Percentiles rank a stretch among this genome's conserved stretches.
Conservation (phyloP, 2,888 invertebrate species). For the Drosophila merina region DNA sequence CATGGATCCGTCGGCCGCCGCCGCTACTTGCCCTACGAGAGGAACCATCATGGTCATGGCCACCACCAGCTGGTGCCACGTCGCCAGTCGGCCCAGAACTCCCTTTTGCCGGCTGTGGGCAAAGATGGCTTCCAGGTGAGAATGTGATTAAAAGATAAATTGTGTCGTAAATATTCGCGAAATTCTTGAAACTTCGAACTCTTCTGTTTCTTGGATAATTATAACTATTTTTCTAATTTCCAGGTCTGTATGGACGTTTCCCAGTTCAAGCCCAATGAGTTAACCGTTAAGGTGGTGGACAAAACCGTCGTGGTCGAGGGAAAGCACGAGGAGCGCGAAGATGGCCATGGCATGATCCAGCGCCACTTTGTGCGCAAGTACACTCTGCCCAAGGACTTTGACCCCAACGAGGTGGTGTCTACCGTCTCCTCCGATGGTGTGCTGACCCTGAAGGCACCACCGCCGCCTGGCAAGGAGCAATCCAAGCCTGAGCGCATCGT, state of each 20-base stretch:
- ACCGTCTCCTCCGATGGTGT: conserved; percentile 91
- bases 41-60: conserved; percentile 34
- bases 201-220: neutral
- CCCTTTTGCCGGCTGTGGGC: conserved; percentile 81
- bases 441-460: conserved; percentile 89
- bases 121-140: conserved; percentile 87
- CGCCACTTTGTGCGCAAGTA: conserved; percentile 91
- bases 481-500: conserved; percentile 84
- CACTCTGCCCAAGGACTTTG: conserved; percentile 89
- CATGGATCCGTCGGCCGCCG: conserved; percentile 52
- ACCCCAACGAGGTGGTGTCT: conserved; percentile 89
- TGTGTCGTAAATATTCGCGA: too few relatives aligned
- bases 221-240: neutral
- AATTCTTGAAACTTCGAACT: too few relatives aligned
- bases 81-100: conserved; percentile 81
- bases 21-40: conserved; percentile 61
- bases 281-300: conserved; percentile 91
- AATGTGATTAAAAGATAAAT: neutral
- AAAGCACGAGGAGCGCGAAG: conserved; percentile 90
- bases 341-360: conserved; percentile 89
- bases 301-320: conserved; percentile 89
- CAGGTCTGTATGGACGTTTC: conserved; percentile 87
- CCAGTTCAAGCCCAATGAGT: conserved; percentile 91
- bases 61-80: conserved; percentile 85
- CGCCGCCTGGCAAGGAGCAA: conserved; percentile 83